These are phyloP conservation scores for Galbula dea DNA, from an alignment of 2,113 vertebrate genomes.

Conservation along the genomic window DNA sequence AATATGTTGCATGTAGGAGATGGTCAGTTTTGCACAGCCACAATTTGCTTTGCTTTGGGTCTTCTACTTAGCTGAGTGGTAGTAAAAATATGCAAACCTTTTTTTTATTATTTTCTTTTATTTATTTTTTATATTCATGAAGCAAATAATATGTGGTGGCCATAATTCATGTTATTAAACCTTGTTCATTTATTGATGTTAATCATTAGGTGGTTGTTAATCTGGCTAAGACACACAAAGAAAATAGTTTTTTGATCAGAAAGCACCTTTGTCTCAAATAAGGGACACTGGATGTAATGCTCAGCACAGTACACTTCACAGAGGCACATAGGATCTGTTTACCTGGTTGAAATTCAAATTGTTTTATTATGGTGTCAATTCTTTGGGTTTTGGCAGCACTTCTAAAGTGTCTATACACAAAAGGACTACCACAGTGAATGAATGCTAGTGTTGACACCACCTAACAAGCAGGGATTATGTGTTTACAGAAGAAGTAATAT, in stretches of 20 bases:
- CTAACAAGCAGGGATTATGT: constrained; percentile 96
- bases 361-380: constrained; percentile 86
- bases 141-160: neutral
- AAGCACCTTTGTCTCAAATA: constrained; percentile 31
- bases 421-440: constrained; percentile 80
- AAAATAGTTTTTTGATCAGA: constrained; percentile 22
- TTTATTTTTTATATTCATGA: neutral
- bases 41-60: neutral
- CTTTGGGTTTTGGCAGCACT: constrained; percentile 83
- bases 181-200: neutral
- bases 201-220: neutral
- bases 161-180: neutral
- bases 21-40: neutral
- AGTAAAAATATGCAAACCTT: neutral
- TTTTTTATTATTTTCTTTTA: neutral
- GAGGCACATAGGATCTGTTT: constrained; percentile 73
- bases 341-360: constrained; percentile 87
- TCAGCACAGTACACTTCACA: constrained; percentile 13
- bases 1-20: neutral
- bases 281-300: constrained; percentile 41
- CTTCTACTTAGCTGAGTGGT: neutral
- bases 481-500: constrained; percentile 97
- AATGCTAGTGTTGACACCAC: constrained; percentile 92
- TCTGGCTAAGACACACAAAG: neutral
- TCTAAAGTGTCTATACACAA: constrained; percentile 79